phyloP scores from a whole-genome alignment of 2,888 invertebrate genomes.

The Agonopterix arenella region DNA sequence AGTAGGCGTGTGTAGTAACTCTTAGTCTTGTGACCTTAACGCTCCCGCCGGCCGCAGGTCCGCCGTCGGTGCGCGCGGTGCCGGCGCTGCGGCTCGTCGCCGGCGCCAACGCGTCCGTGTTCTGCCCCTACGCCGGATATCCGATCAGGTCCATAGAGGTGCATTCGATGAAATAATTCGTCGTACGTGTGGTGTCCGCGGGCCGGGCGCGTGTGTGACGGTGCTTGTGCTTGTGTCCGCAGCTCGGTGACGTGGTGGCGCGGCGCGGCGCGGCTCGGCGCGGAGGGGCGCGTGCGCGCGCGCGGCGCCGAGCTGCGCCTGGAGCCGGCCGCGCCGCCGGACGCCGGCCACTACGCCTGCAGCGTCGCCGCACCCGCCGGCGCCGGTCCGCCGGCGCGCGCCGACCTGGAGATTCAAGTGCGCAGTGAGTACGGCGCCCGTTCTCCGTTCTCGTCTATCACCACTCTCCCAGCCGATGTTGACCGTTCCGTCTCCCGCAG shows the following conservation, averaged over 20 bases:
- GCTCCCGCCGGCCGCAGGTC: constrained; percentile 61
- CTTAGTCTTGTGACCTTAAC: not conserved
- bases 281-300: constrained; percentile 61
- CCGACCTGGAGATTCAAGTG: constrained; percentile 82
- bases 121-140: constrained; percentile 91
- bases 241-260: constrained; percentile 60
- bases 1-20: no score
- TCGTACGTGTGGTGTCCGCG: not conserved
- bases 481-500: constrained; percentile 33
- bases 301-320: constrained; percentile 47
- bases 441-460: not conserved
- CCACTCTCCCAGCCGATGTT: not conserved
- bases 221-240: constrained; percentile 17
- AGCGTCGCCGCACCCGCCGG: constrained; percentile 83
- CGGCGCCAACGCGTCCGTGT: constrained; percentile 83
- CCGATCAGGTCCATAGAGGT: constrained; percentile 82
- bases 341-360: constrained; percentile 88
- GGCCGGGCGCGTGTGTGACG: not conserved
- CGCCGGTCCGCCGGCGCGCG: constrained; percentile 80
- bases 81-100: constrained; percentile 86
- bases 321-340: constrained; percentile 63
- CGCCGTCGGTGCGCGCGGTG: constrained; percentile 82
- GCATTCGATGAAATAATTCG: constrained; percentile 33
- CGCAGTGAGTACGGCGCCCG: constrained; percentile 74
- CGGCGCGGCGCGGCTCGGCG: constrained; percentile 71